These are phyloP conservation scores for Danionella cerebrum DNA, from an alignment of 2,113 vertebrate genomes.

Conservation along the genomic window DNA sequence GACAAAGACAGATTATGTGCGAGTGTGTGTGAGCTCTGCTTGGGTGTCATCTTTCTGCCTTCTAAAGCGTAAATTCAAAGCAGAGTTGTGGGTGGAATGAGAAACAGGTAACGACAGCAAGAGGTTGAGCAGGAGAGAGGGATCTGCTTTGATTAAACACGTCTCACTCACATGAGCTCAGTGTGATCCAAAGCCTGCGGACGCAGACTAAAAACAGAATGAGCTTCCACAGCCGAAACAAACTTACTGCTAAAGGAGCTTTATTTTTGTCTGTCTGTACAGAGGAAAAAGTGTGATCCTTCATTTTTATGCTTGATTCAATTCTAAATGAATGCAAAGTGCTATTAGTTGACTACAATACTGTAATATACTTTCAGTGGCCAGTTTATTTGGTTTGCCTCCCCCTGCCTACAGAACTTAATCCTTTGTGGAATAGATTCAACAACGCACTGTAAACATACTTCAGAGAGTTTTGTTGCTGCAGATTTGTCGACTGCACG, in stretches of 20 bases:
- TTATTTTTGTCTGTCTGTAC: background rate
- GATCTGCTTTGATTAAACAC: conserved; percentile 9
- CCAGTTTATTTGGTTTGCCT: no score
- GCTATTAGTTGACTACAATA: no score
- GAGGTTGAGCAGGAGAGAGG: background rate
- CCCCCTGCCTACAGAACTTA: no score
- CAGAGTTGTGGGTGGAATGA: conserved; percentile 17
- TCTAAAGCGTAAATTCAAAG: conserved; percentile 16
- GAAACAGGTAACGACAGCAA: conserved; percentile 8
- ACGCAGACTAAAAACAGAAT: background rate
- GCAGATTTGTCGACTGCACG: no score
- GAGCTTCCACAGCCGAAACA: background rate
- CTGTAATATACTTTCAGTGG: no score
- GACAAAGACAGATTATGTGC: background rate
- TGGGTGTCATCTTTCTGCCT: conserved; percentile 1
- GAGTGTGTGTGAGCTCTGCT: background rate
- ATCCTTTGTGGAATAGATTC: no score
- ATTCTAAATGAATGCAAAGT: no score
- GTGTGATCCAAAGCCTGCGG: conserved; percentile 15
- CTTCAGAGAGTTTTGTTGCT: no score
- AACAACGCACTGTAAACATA: no score
- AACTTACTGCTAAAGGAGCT: background rate
- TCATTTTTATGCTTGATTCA: no score
- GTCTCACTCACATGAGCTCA: conserved; percentile 1
- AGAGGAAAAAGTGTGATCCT: no score